Evolutionary conservation across 2,888 invertebrate species (phyloP).

Genomic region (Cremastinae sp.): DNA sequence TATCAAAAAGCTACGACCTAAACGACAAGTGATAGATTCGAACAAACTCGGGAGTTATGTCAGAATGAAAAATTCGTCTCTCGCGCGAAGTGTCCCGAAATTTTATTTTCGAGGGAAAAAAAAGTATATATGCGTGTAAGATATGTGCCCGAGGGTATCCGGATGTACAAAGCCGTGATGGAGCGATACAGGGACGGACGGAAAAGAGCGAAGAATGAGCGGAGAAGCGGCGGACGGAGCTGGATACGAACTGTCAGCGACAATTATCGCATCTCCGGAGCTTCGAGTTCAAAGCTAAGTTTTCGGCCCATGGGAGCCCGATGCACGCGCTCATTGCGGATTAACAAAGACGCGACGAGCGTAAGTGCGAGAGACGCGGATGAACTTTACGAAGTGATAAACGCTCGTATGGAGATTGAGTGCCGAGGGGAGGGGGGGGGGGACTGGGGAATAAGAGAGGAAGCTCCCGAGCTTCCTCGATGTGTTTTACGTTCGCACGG

Average conservation of each 20-base stretch:
- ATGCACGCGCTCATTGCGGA: slow-evolving; percentile 32
- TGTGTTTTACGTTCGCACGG: slow-evolving; percentile 3
- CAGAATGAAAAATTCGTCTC: slow-evolving; percentile 30
- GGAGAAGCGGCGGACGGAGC: slow-evolving; percentile 18
- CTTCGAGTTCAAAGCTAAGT: slow-evolving; percentile 50
- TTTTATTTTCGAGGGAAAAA: slow-evolving; percentile 1
- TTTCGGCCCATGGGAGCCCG: slow-evolving; percentile 6
- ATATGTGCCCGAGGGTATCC: not conserved
- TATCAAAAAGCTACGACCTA: not conserved
- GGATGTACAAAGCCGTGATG: slow-evolving; percentile 33
- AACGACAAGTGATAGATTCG: slow-evolving; percentile 9
- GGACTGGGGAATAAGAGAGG: too few species aligned
- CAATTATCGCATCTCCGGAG: slow-evolving; percentile 47
- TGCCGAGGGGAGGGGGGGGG: slow-evolving; percentile 25
- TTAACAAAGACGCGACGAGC: slow-evolving; percentile 37
- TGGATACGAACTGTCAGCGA: slow-evolving; percentile 50
- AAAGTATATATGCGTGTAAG: slow-evolving; percentile 3
- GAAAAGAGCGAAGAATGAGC: slow-evolving; percentile 18
- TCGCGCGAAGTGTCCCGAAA: slow-evolving; percentile 4
- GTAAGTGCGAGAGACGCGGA: slow-evolving; percentile 45
- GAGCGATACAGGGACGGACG: slow-evolving; percentile 10
- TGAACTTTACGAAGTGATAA: slow-evolving; percentile 54
- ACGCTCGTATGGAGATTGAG: slow-evolving; percentile 27
- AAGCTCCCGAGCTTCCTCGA: slow-evolving; percentile 11
- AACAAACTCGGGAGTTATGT: slow-evolving; percentile 16